phyloP scores from a whole-genome alignment of 2,113 vertebrate genomes.

The Pelusios castaneus region DNA sequence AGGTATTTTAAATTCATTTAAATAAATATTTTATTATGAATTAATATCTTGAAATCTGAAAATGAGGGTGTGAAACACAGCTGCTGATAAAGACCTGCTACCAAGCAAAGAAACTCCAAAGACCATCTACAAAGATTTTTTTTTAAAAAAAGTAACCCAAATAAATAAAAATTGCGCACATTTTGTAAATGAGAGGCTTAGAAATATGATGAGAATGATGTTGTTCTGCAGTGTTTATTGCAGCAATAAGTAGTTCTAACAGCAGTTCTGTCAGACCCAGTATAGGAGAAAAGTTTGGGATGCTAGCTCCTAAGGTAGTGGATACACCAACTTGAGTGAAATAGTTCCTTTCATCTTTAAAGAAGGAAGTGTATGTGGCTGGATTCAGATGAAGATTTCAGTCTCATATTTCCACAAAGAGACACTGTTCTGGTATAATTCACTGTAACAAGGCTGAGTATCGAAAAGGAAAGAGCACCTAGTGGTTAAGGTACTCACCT shows the following conservation, averaged over 20 bases:
- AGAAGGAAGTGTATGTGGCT: neutral
- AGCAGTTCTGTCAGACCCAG: neutral
- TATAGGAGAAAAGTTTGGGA: neutral
- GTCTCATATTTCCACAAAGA: neutral
- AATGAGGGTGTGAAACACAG: neutral
- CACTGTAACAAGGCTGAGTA: neutral
- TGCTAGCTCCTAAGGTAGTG: neutral
- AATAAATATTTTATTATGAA: neutral
- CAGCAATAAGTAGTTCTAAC: constrained; percentile 34
- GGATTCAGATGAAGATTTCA: neutral
- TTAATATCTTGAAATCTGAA: neutral
- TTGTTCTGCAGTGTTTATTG: constrained; percentile 34
- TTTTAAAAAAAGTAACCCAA: neutral
- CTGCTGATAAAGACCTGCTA: constrained; percentile 43
- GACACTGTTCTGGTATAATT: neutral
- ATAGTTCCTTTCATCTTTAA: neutral
- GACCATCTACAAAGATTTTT: constrained; percentile 20
- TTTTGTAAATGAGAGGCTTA: constrained; percentile 30
- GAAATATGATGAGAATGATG: constrained; percentile 30
- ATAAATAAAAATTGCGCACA: constrained; percentile 12
- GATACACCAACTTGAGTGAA: neutral
- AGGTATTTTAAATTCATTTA: neutral
- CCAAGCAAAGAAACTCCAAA: constrained; percentile 15
- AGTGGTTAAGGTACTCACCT: neutral
- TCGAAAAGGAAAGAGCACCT: neutral